Base-by-base conservation (phyloP, 1,140 invertebrate species). In the Nixonia krombeini region DNA sequence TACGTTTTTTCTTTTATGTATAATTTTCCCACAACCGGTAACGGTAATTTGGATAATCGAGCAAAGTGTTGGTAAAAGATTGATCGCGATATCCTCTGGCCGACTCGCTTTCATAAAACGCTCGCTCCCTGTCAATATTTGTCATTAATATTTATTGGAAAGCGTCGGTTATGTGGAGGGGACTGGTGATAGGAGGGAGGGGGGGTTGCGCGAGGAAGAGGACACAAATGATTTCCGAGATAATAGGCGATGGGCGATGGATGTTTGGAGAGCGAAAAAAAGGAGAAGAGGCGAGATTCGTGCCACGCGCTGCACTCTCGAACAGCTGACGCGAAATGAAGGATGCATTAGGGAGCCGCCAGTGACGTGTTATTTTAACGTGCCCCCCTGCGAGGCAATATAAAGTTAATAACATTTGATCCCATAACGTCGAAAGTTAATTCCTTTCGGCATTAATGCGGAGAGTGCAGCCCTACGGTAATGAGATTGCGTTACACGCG, bases 321-420 rank as follows among this genome's bases (percentile, higher is more conserved):
- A 56, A 52, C 68, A 75, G 68, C 65, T 69, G 73, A 71, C 62
- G 65, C 49, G 25, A 67, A 68, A 66, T 55, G 59, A 70, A 67
- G 63, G 59, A 72, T 68, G 59, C 67, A 70, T 65, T n/a, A n/a
- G n/a, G n/a, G n/a, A n/a, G n/a, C n/a, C n/a, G n/a, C n/a, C n/a
- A n/a, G n/a, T n/a, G n/a, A n/a, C 67, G 72, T 71, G 74, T 79
- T 78, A 76, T 82, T 79, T 75, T 65, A 72, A 70, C 64, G 55
- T 58, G 59, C 55, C 66, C 53, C 55, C 68, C 61, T 62, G 72
- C 64, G 67, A 75, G 64, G 68, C 74, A 80, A 80, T 81, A 80
- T 78, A 79, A 83, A 81, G 74, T 81, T 80, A 80, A 78, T 82
- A 78, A 81, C 73, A 74, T 77, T 78, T 82, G 75, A 81, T 82